Evolutionary conservation across 53 echinoderm and acorn worm genomes (phyloP).

Genomic region (Holothuria leucospilota): DNA sequence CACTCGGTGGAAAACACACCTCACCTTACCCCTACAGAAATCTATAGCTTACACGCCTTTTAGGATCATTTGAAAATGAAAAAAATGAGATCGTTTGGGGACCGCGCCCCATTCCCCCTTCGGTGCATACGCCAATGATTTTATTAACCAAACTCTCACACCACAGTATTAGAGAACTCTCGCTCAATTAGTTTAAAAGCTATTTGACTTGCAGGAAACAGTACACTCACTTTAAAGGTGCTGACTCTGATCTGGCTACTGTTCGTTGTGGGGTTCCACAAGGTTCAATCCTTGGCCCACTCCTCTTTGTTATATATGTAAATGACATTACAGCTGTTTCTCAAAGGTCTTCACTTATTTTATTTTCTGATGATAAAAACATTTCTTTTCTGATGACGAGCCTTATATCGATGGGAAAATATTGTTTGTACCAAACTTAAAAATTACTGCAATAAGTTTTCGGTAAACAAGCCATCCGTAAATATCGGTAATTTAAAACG

Average conservation of each 20-base stretch:
- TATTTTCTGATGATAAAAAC: constrained; percentile 11
- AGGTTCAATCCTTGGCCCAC: too few species aligned
- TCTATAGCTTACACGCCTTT: too few species aligned
- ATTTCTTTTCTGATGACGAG: not conserved
- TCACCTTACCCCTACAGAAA: too few species aligned
- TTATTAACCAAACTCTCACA: too few species aligned
- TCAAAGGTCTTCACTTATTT: not conserved
- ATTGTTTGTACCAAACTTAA: not conserved
- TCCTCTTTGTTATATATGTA: too few species aligned
- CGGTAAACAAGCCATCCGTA: too few species aligned
- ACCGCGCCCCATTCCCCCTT: too few species aligned
- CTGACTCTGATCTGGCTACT: too few species aligned
- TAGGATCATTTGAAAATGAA: not conserved
- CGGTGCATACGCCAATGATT: not conserved
- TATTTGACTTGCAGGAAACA: not conserved
- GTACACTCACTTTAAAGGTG: not conserved
- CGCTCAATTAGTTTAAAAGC: too few species aligned
- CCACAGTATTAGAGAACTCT: not conserved
- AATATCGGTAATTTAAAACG: too few species aligned
- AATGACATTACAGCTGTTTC: not conserved
- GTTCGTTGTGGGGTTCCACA: too few species aligned
- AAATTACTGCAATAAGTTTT: not conserved
- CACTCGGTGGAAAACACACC: not conserved
- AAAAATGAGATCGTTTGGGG: not conserved
- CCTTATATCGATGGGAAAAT: not conserved